Evolutionary conservation across 2,888 invertebrate species (phyloP).

Genomic region (Rhagonycha lutea): DNA sequence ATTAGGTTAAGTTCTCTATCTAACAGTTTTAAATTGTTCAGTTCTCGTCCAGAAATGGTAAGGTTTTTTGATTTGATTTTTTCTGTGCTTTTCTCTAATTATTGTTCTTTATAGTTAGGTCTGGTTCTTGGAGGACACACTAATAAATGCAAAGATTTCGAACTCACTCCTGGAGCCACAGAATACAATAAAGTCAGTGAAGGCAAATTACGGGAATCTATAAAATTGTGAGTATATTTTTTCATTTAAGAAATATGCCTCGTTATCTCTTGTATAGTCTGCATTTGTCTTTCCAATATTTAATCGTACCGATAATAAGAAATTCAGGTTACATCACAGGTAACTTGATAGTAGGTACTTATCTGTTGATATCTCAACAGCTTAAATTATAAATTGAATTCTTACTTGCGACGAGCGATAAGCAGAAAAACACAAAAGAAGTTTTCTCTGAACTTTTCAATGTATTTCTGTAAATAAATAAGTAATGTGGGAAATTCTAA

Average conservation of each 20-base stretch:
- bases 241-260: neutral
- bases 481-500: too few species aligned
- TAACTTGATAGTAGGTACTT: neutral
- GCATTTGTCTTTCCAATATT: neutral
- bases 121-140: slow-evolving; percentile 60
- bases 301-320: neutral
- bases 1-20: slow-evolving; percentile 43
- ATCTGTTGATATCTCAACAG: neutral
- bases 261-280: neutral
- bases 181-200: slow-evolving; percentile 56
- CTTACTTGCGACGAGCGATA: too few species aligned
- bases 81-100: neutral
- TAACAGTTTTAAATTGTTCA: slow-evolving; percentile 34
- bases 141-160: slow-evolving; percentile 52
- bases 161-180: slow-evolving; percentile 56
- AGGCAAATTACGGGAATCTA: slow-evolving; percentile 56
- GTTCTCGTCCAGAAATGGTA: slow-evolving; percentile 36
- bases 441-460: too few species aligned
- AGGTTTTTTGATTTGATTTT: slow-evolving; percentile 3
- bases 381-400: too few species aligned
- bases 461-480: too few species aligned
- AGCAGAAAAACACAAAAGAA: too few species aligned
- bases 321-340: neutral
- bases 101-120: slow-evolving; percentile 45
- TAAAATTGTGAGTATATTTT: slow-evolving; percentile 58